phyloP scores from a whole-genome alignment of 2,797 vertebrate genomes.

The Gallinago nigripennis region DNA sequence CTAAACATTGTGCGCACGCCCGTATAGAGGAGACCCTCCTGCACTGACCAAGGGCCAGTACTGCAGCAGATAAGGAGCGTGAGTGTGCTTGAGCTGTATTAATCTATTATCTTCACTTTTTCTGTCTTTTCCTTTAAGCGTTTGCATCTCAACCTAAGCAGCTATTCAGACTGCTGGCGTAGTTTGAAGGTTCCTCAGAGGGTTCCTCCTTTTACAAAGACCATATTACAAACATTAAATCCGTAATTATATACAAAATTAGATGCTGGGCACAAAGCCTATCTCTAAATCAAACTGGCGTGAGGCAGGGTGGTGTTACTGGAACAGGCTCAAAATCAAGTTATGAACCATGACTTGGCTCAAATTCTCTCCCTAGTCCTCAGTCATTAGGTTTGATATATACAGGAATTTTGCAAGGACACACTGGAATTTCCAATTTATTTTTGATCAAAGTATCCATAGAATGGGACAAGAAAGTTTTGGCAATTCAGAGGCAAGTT shows the following conservation, averaged over 20 bases:
- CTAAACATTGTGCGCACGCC: not conserved
- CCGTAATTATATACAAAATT: slow-evolving; percentile 38
- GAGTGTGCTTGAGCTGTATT: not conserved
- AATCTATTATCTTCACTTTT: not conserved
- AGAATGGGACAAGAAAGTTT: not conserved
- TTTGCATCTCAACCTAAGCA: not conserved
- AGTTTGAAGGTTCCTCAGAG: not conserved
- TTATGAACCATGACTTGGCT: slow-evolving; percentile 46
- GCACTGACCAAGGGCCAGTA: not conserved
- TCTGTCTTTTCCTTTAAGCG: not conserved
- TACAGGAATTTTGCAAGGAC: not conserved
- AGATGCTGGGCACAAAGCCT: slow-evolving; percentile 25
- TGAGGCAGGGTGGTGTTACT: slow-evolving; percentile 40
- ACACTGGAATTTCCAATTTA: not conserved
- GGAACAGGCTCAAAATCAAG: slow-evolving; percentile 41
- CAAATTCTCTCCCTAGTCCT: not conserved
- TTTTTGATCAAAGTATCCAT: not conserved
- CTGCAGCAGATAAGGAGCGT: not conserved
- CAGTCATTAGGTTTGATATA: slow-evolving; percentile 36
- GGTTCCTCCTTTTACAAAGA: not conserved
- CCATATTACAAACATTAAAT: slow-evolving; percentile 15
- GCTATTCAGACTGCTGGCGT: not conserved
- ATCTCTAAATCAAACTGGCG: slow-evolving; percentile 50
- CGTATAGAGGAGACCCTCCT: not conserved
- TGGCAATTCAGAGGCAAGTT: not conserved